Conservation (phyloP, 2,113 vertebrate species). For the Spermophilus dauricus region DNA sequence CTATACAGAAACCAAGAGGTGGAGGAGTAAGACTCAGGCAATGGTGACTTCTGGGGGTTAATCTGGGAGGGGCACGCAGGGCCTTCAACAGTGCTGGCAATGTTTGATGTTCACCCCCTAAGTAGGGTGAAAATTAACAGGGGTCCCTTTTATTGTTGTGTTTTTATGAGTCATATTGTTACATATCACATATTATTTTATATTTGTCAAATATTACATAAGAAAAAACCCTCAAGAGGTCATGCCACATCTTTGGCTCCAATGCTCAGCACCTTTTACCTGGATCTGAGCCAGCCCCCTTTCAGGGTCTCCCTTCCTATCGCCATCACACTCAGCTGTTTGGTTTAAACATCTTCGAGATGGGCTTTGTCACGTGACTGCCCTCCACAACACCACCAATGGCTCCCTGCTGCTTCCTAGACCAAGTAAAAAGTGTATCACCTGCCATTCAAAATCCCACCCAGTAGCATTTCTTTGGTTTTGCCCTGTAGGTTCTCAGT, state of each 20-base stretch:
- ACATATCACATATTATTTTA: neutral
- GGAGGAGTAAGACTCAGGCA: neutral
- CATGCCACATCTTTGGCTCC: neutral
- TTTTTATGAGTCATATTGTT: neutral
- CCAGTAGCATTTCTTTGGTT: neutral
- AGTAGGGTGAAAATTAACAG: neutral
- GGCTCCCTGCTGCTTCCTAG: neutral
- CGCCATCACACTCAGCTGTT: neutral
- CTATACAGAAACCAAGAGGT: neutral
- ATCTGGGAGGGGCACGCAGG: neutral
- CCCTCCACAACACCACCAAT: neutral
- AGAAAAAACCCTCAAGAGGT: neutral
- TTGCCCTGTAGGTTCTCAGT: neutral
- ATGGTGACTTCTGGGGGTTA: neutral
- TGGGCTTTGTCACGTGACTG: neutral
- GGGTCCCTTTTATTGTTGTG: neutral
- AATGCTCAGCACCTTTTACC: neutral
- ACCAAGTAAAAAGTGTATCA: neutral
- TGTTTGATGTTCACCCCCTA: neutral
- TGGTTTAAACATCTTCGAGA: neutral
- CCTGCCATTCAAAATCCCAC: neutral
- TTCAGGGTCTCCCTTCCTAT: too few species aligned
- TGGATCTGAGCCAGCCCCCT: neutral
- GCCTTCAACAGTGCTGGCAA: fast-evolving
- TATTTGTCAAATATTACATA: neutral